Conservation (phyloP, 2,797 vertebrate species). For the Petrocephalus schoutedeni region DNA sequence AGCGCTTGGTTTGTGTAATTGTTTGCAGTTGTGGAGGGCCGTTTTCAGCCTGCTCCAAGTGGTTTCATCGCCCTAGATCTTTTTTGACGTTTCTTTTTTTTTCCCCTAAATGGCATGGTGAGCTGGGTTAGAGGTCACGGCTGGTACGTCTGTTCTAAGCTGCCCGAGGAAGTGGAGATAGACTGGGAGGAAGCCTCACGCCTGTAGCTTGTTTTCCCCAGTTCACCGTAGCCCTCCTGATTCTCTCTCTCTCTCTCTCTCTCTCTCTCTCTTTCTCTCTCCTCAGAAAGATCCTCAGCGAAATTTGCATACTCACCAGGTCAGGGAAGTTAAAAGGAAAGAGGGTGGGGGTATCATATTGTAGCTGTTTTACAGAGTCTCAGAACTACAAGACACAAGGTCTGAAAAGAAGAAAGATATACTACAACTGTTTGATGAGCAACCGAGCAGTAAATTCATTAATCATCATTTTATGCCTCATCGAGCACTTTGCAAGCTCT, state of each 20-base stretch:
- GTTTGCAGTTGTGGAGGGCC: conserved; percentile 21
- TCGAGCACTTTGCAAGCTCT: conserved; percentile 97
- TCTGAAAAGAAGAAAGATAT: conserved; percentile 75
- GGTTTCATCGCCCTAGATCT: neutral
- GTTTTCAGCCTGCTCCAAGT: neutral
- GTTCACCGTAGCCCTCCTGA: conserved; percentile 69
- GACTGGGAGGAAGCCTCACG: conserved; percentile 68
- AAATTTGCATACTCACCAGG: conserved; percentile 67
- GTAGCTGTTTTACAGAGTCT: conserved; percentile 49
- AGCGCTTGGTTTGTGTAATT: neutral
- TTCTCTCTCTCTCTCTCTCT: conserved; percentile 70
- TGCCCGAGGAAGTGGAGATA: conserved; percentile 68
- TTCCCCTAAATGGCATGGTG: conserved; percentile 23
- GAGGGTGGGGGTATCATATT: conserved; percentile 56
- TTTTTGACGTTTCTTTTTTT: conserved; percentile 7
- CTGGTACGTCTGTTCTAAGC: conserved; percentile 60
- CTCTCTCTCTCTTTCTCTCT: conserved; percentile 21
- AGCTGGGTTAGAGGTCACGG: conserved; percentile 61
- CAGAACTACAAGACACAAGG: conserved; percentile 58
- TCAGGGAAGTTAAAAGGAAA: conserved; percentile 69
- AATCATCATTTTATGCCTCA: conserved; percentile 99
- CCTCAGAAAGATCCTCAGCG: conserved; percentile 58
- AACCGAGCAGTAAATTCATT: conserved; percentile 98
- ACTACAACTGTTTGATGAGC: conserved; percentile 90
- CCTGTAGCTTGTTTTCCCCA: conserved; percentile 68